Percentiles rank a stretch among this genome's conserved stretches.
Evolutionary conservation across 2,113 vertebrate species (phyloP).

Genomic region (Arizona elegans): DNA sequence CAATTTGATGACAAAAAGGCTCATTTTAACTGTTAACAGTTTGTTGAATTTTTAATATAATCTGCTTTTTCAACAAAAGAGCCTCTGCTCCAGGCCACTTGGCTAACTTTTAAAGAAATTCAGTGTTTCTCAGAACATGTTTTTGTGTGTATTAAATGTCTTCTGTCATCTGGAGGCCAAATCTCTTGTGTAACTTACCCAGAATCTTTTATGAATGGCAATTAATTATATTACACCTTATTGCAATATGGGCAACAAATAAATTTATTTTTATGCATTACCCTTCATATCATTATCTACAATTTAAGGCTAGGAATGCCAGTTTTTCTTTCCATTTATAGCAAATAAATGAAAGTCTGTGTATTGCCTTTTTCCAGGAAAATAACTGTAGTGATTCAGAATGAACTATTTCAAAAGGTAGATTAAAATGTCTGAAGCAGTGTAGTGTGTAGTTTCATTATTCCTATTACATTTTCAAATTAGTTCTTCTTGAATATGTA

Average conservation of each 20-base stretch:
- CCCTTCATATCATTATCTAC: slow-evolving; percentile 30
- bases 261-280: slow-evolving; percentile 50
- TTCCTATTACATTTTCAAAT: slow-evolving; percentile 37
- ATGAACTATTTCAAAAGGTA: neutral
- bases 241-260: slow-evolving; percentile 43
- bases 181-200: slow-evolving; percentile 4
- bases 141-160: slow-evolving; percentile 42
- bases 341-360: slow-evolving; percentile 20
- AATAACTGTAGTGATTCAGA: slow-evolving; percentile 20
- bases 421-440: slow-evolving; percentile 18
- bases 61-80: slow-evolving; percentile 37
- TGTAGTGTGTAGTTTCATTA: slow-evolving; percentile 32
- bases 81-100: slow-evolving; percentile 29
- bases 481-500: slow-evolving; percentile 42
- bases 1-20: slow-evolving; percentile 47
- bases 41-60: slow-evolving; percentile 6
- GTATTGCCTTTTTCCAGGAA: slow-evolving; percentile 22
- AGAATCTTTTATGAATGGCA: slow-evolving; percentile 34
- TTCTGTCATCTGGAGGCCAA: neutral
- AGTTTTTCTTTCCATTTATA: neutral
- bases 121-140: slow-evolving; percentile 28
- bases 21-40: slow-evolving; percentile 30
- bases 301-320: slow-evolving; percentile 24
- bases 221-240: slow-evolving; percentile 47
- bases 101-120: slow-evolving; percentile 43